A percentile compares a stretch with the other conserved stretches of the same genome.
phyloP scores from a whole-genome alignment of 2,113 vertebrate species.

The Tamias sibiricus region DNA sequence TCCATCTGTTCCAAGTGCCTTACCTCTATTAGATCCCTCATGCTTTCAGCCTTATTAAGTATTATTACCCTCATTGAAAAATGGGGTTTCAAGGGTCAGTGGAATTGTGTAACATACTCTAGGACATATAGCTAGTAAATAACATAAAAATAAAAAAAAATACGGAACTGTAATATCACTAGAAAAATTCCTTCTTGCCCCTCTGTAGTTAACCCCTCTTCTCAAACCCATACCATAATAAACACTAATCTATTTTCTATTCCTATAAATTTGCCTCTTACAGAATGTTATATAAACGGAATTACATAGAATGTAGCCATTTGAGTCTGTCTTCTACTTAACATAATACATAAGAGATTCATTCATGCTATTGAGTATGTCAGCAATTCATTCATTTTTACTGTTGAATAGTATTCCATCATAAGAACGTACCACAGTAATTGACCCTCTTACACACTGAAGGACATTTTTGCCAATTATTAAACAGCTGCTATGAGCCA shows the following conservation, averaged over 20 bases:
- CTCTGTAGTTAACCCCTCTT: background rate
- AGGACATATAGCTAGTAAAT: background rate
- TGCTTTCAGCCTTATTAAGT: background rate
- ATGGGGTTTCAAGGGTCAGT: background rate
- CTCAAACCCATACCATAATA: background rate
- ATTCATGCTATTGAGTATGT: background rate
- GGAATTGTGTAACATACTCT: background rate
- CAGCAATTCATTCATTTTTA: background rate
- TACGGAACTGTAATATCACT: background rate
- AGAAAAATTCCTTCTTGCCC: background rate
- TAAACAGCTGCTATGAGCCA: background rate
- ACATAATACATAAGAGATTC: background rate
- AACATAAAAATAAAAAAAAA: conserved; percentile 9
- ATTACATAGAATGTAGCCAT: background rate
- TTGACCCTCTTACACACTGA: background rate
- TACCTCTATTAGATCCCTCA: background rate
- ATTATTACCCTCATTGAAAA: background rate
- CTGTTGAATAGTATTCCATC: background rate
- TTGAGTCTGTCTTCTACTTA: background rate
- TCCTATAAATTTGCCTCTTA: background rate
- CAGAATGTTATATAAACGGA: background rate
- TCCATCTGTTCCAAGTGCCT: background rate
- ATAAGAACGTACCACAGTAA: background rate
- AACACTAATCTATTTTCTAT: too few relatives aligned
- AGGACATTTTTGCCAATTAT: background rate